A percentile compares a stretch with the other conserved stretches of the same genome.
Evolutionary conservation across 2,113 vertebrate genomes (phyloP).

Genomic region (Psephotus haematonotus): DNA sequence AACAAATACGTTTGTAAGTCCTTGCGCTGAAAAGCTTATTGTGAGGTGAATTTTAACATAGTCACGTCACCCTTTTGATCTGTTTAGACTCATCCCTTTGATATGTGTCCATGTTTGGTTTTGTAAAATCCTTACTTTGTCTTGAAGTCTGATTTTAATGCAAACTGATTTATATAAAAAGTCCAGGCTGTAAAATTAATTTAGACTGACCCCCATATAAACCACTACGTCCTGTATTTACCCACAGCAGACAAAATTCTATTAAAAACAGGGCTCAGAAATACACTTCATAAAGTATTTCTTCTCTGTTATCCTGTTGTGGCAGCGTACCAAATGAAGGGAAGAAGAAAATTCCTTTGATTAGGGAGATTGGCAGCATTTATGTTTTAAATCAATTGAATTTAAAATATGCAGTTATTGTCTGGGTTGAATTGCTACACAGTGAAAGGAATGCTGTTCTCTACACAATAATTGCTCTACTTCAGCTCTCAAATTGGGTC

Average conservation of each 20-base stretch:
- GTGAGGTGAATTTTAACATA: not conserved
- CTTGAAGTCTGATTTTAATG: not conserved
- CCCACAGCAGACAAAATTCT: not conserved
- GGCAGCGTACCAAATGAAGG: not conserved
- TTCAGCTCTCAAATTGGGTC: constrained; percentile 30
- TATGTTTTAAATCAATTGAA: not conserved
- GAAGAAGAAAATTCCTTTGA: not conserved
- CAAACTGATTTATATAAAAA: not conserved
- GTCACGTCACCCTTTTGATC: not conserved
- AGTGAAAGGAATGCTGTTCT: constrained; percentile 4
- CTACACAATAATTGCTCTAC: constrained; percentile 3
- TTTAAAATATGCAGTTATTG: constrained; percentile 33
- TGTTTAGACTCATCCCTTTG: not conserved
- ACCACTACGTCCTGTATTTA: not conserved
- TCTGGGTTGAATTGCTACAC: not conserved
- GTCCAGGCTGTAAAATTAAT: not conserved
- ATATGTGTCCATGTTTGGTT: not conserved
- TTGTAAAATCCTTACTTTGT: not conserved
- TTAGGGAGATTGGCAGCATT: not conserved
- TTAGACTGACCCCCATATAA: not conserved
- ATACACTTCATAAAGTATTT: not conserved
- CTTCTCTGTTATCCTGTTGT: not conserved
- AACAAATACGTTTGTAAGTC: not conserved
- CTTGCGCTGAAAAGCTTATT: not conserved
- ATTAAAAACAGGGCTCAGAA: not conserved